Conservation (phyloP, 2,113 vertebrate species). For the Blennius ocellaris region DNA sequence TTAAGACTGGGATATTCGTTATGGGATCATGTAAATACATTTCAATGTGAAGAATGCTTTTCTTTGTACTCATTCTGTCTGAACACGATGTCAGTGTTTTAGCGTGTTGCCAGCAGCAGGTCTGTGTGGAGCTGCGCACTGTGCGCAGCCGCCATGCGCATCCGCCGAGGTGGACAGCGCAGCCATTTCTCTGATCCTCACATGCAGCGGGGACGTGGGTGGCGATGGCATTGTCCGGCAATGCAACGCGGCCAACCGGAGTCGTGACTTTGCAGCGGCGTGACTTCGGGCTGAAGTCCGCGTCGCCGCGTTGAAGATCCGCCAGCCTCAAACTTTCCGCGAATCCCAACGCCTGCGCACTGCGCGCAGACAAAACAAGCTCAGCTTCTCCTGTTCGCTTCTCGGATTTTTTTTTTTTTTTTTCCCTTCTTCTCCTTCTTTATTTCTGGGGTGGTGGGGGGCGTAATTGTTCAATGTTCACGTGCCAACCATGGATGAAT, state of each 20-base stretch:
- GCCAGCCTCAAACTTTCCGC: slow-evolving; percentile 62
- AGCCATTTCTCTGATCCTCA: slow-evolving; percentile 77
- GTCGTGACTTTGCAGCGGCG: neutral
- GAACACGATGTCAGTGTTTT: neutral
- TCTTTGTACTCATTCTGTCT: too few relatives aligned
- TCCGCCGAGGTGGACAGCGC: slow-evolving; percentile 69
- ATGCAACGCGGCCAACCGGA: neutral
- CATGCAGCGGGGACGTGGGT: neutral
- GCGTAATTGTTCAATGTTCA: neutral
- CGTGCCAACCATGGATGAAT: slow-evolving; percentile 56
- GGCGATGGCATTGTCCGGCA: neutral
- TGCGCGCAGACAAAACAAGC: slow-evolving; percentile 54
- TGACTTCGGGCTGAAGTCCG: slow-evolving; percentile 5
- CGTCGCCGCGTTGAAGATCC: slow-evolving; percentile 27
- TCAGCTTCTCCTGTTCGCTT: neutral
- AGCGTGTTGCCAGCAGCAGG: slow-evolving; percentile 71
- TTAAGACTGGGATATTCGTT: too few relatives aligned
- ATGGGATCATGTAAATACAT: too few relatives aligned
- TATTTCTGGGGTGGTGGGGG: too few relatives aligned
- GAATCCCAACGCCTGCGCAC: slow-evolving; percentile 46
- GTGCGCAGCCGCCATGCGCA: slow-evolving; percentile 83
- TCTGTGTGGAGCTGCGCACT: slow-evolving; percentile 66
- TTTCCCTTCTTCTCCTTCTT: too few relatives aligned
- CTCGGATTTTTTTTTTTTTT: neutral
- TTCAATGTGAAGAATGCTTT: too few relatives aligned